These are phyloP conservation scores for Pheosia tremula DNA, from an alignment of 2,888 invertebrate genomes.

Conservation along the genomic window DNA sequence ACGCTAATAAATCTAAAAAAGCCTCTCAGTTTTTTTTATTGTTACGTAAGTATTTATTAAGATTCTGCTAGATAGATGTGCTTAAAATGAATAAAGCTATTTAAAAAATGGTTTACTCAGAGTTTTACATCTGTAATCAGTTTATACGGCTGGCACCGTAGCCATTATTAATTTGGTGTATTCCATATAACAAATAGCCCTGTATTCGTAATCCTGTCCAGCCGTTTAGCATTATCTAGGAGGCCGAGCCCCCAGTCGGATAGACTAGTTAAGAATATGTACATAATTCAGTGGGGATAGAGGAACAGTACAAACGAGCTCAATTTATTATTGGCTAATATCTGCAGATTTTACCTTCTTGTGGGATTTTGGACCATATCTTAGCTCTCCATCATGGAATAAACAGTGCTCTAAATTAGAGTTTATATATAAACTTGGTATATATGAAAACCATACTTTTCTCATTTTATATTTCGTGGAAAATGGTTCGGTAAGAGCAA, in stretches of 20 bases:
- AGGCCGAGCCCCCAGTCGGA: slow-evolving; percentile 4
- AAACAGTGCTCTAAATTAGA: neutral
- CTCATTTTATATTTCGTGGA: slow-evolving; percentile 7
- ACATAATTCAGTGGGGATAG: slow-evolving; percentile 7
- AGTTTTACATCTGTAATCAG: neutral
- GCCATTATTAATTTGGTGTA: slow-evolving; percentile 12
- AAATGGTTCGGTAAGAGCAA: neutral
- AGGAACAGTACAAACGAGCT: slow-evolving; percentile 11
- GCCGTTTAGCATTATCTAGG: slow-evolving; percentile 17
- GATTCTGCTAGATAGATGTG: too few relatives aligned
- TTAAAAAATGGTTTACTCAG: neutral
- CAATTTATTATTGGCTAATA: slow-evolving; percentile 5
- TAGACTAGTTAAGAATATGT: slow-evolving; percentile 9
- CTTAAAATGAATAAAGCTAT: too few relatives aligned
- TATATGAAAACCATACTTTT: too few relatives aligned
- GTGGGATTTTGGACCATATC: neutral
- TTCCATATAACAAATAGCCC: slow-evolving; percentile 19
- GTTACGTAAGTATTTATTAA: too few relatives aligned
- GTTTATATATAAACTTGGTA: too few relatives aligned
- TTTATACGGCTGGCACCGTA: neutral
- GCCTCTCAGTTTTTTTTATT: too few relatives aligned
- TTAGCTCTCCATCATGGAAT: neutral
- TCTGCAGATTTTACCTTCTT: slow-evolving; percentile 4
- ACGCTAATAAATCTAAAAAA: too few relatives aligned
- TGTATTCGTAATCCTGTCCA: slow-evolving; percentile 15